Evolutionary conservation across 2,797 vertebrate genomes (phyloP).

Genomic region (Leontopithecus rosalia): DNA sequence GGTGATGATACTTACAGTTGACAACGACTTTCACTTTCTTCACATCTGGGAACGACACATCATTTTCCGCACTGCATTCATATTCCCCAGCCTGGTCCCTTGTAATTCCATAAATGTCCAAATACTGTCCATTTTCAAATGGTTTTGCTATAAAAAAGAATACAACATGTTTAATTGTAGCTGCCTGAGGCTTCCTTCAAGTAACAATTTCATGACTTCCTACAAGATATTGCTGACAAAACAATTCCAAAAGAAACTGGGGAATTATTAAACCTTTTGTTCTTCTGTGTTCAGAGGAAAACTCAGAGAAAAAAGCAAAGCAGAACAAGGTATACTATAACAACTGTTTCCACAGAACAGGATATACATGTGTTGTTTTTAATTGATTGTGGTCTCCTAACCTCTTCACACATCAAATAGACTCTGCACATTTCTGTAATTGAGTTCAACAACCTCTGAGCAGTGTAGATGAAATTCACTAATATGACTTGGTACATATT

Average conservation of each 20-base stretch:
- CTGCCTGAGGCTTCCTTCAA: neutral
- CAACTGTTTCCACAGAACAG: conserved; percentile 49
- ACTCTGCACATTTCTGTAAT: conserved; percentile 53
- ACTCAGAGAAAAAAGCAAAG: neutral
- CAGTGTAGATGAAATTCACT: neutral
- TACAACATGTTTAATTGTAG: conserved; percentile 42
- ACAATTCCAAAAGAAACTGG: conserved; percentile 47
- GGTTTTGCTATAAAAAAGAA: conserved; percentile 91
- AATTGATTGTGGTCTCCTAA: conserved; percentile 46
- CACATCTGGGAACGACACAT: conserved; percentile 95
- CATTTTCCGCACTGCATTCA: conserved; percentile 96
- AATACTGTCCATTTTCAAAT: conserved; percentile 95
- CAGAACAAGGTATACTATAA: conserved; percentile 53
- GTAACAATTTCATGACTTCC: neutral
- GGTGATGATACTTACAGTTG: conserved; percentile 93
- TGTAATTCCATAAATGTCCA: conserved; percentile 97
- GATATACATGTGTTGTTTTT: conserved; percentile 69
- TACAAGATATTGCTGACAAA: neutral
- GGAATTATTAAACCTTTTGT: conserved; percentile 50
- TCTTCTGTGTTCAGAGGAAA: conserved; percentile 29
- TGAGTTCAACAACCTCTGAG: conserved; percentile 49
- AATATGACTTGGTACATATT: neutral
- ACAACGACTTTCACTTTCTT: conserved; percentile 97
- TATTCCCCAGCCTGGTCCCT: conserved; percentile 98
- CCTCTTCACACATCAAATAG: conserved; percentile 46